Conservation (phyloP, 2,888 invertebrate species). For the Aspidapion aeneum region DNA sequence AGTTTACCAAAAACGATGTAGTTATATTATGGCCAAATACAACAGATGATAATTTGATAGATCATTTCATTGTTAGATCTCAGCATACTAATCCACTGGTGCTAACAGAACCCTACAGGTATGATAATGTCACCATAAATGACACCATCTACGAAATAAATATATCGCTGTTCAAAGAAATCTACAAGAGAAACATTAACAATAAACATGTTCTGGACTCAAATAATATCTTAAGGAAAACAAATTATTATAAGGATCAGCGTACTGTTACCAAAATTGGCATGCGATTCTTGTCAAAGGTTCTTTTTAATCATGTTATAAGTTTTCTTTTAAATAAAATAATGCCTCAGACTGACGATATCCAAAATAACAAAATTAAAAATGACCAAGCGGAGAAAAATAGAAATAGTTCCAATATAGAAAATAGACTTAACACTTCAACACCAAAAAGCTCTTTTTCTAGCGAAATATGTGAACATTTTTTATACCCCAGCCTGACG, state of each 20-base stretch:
- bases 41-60: not conserved
- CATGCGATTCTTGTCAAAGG: not conserved
- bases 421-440: too few relatives aligned
- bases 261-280: not conserved
- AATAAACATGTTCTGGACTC: not conserved
- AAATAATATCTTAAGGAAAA: not conserved
- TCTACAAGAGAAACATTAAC: not conserved
- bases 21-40: not conserved
- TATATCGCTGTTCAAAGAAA: not conserved
- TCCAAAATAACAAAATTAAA: too few relatives aligned
- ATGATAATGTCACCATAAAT: not conserved
- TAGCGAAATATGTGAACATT: too few relatives aligned
- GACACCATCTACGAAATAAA: not conserved
- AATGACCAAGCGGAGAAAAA: too few relatives aligned
- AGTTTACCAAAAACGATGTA: not conserved
- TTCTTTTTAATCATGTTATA: not conserved
- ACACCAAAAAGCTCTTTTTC: too few relatives aligned
- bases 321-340: too few relatives aligned
- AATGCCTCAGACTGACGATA: too few relatives aligned
- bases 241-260: not conserved
- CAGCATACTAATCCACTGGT: not conserved
- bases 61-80: not conserved
- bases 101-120: not conserved
- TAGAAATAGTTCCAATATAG: too few relatives aligned
- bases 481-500: too few relatives aligned